These are phyloP conservation scores for Genyomyrus donnyi DNA, from an alignment of 2,113 vertebrate genomes.

Conservation along the genomic window DNA sequence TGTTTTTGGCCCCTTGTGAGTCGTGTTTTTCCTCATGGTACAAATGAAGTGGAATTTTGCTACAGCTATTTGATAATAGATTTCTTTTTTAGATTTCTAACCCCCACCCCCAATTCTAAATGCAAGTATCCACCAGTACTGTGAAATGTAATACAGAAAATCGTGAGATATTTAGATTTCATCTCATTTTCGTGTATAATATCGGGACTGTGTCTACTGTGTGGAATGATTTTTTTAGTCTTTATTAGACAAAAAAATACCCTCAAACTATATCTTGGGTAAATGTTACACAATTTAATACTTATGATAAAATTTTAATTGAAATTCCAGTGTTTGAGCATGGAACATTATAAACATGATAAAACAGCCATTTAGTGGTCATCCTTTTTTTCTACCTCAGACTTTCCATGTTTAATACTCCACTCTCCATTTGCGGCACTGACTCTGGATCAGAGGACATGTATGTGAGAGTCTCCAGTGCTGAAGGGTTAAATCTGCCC, in stretches of 20 bases:
- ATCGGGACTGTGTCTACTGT: neutral
- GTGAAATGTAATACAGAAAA: neutral
- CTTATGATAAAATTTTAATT: neutral
- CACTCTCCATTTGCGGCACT: neutral
- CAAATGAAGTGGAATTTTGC: neutral
- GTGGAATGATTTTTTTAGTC: neutral
- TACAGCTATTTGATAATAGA: neutral
- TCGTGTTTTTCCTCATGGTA: neutral
- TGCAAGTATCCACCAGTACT: neutral
- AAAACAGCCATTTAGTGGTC: neutral
- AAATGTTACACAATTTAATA: neutral
- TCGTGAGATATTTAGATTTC: neutral
- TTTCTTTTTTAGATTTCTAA: neutral
- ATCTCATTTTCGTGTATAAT: neutral
- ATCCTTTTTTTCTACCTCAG: neutral
- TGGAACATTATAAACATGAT: neutral
- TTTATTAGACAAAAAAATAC: neutral
- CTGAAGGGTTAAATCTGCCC: conserved; percentile 21
- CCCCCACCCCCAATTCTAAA: neutral
- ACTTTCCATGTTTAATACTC: neutral
- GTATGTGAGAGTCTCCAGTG: neutral
- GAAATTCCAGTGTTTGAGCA: neutral
- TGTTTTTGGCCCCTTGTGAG: neutral
- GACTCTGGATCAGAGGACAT: neutral
- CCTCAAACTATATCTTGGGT: neutral